Conservation (phyloP, 2,113 vertebrate species). For the Pituophis catenifer region DNA sequence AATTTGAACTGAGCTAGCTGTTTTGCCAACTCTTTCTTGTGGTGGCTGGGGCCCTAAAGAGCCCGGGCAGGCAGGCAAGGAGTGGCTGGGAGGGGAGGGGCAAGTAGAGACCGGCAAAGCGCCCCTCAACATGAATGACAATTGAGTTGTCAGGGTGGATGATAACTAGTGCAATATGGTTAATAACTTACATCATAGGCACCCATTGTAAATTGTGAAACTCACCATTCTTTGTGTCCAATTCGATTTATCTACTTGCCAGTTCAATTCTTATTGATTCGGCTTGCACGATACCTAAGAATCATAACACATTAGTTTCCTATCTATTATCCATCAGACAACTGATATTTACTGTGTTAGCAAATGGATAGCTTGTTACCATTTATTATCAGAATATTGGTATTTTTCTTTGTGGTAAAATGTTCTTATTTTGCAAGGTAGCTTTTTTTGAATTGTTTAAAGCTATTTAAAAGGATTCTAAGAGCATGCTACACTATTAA, state of each 20-base stretch:
- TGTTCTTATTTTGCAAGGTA: slow-evolving; percentile 12
- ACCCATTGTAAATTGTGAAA: not conserved
- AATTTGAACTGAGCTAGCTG: too few relatives aligned
- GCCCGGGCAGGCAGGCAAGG: too few relatives aligned
- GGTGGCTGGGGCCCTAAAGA: too few relatives aligned
- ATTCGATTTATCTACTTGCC: not conserved
- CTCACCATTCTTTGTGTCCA: not conserved
- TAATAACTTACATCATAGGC: not conserved
- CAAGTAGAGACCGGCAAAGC: too few relatives aligned
- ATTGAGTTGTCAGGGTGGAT: too few relatives aligned
- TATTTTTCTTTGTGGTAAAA: slow-evolving; percentile 12
- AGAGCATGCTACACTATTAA: slow-evolving; percentile 7
- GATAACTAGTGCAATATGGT: not conserved
- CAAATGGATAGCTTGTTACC: not conserved
- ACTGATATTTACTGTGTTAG: not conserved
- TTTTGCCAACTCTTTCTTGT: too few relatives aligned
- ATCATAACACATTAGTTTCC: not conserved
- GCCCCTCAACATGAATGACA: too few relatives aligned
- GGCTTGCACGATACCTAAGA: not conserved
- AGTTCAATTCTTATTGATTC: not conserved
- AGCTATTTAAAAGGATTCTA: slow-evolving; percentile 6
- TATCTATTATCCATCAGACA: not conserved
- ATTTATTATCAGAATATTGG: not conserved
- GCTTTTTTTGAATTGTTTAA: not conserved
- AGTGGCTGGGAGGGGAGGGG: too few relatives aligned